Evolutionary conservation across 2,113 vertebrate species (phyloP), one percentile per base, ranked within the genome.

Genomic region (Pomatorhinus ruficollis): DNA sequence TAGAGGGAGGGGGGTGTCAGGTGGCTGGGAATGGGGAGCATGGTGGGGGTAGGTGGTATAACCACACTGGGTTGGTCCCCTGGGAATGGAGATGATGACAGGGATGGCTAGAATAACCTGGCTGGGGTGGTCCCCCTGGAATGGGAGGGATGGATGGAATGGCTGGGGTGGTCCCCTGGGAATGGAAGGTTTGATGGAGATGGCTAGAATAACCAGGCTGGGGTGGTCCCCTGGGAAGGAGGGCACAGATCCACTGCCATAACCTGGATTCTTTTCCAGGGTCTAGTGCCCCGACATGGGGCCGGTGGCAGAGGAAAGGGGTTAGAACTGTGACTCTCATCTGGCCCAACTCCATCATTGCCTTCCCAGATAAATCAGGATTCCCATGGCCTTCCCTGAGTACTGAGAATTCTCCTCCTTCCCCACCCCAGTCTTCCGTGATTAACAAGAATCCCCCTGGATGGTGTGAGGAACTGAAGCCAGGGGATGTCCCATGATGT

Each of bases 381-480:
- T 66, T 61, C 63, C 54, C 2, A 0, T 15, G 33, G 24, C 19
- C 30, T 54, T 83, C 28, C 37, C 37, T 1, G 9, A 24, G 31
- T 17, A 52, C 49, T 6, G 31, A 72, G 22, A 65, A 74, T 65
- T 74, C 44, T 60, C 66, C 25, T 64, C 66, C 35, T 72, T 35
- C 35, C 59, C 86, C 35, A 49, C 3, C 50, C 33, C 0, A 0
- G 7, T 42, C 18, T 50, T 60, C 54, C 0, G 0, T 28, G n/a
- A 69, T 50, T 49, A 35, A 72, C 4, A 11, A 25, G n/a, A 60
- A 57, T 66, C 21, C 52, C 49, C 37, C 21, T 4, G 8, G 22
- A 2, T 3, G 12, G 13, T 2, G n/a, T 11, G 3, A 2, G 4
- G 56, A 61, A 8, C 10, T 4, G 6, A 39, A 56, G 81, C 50